phyloP scores from a whole-genome alignment of 2,888 invertebrate species.

The Dicyrtoma fusca region DNA sequence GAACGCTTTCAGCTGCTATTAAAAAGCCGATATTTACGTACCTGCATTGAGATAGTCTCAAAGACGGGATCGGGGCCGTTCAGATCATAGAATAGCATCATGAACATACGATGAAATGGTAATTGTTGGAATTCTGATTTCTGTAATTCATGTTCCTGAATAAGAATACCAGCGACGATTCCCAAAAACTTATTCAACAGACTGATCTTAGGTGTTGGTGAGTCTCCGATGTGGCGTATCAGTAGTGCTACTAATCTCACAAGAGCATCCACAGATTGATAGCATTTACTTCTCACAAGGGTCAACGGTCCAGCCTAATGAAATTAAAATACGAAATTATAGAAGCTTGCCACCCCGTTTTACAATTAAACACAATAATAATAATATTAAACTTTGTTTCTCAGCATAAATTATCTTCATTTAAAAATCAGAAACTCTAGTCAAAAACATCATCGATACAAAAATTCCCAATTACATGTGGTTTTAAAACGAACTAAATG shows the following conservation, averaged over 20 bases:
- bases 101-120: slow-evolving; percentile 95
- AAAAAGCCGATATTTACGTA: slow-evolving; percentile 57
- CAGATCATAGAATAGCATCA: slow-evolving; percentile 94
- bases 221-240: slow-evolving; percentile 92
- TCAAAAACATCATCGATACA: slow-evolving; percentile 19
- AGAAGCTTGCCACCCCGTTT: neutral
- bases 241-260: slow-evolving; percentile 89
- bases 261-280: slow-evolving; percentile 92
- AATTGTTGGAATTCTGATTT: slow-evolving; percentile 91
- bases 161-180: slow-evolving; percentile 90
- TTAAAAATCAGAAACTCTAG: slow-evolving; percentile 34
- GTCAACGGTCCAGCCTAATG: slow-evolving; percentile 59
- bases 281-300: slow-evolving; percentile 84
- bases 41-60: slow-evolving; percentile 91
- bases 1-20: no score
- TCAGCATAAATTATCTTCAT: slow-evolving; percentile 27
- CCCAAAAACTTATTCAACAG: slow-evolving; percentile 93
- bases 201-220: slow-evolving; percentile 93
- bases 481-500: slow-evolving; percentile 1
- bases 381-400: neutral
- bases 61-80: slow-evolving; percentile 91
- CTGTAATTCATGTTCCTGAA: slow-evolving; percentile 94
- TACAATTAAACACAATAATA: neutral
- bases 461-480: neutral
- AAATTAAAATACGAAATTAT: neutral